phyloP scores from a whole-genome alignment of 2,113 vertebrate genomes.

The Xiphorhynchus elegans region DNA sequence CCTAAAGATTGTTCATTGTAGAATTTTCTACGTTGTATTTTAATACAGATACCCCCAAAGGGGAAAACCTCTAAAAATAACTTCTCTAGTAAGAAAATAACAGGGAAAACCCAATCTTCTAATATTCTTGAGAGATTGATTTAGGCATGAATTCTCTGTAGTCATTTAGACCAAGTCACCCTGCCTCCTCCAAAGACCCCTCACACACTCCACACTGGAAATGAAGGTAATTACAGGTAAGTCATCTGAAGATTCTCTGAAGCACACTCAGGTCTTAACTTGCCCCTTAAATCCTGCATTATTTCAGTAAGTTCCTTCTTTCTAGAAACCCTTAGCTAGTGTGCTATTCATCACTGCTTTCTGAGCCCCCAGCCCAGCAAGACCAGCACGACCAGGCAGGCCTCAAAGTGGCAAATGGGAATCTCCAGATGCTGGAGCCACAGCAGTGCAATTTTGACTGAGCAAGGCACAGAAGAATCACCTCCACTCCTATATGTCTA shows the following conservation, averaged over 20 bases:
- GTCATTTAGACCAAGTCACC: not conserved
- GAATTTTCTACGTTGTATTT: not conserved
- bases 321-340: not conserved
- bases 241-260: not conserved
- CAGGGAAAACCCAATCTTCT: not conserved
- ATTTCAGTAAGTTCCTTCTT: not conserved
- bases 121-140: not conserved
- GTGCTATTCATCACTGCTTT: not conserved
- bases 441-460: not conserved
- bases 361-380: not conserved
- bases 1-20: not conserved
- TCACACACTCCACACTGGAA: not conserved
- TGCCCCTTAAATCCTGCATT: not conserved
- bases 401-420: not conserved
- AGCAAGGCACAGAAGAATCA: not conserved
- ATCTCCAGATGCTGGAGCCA: not conserved
- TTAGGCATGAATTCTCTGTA: not conserved
- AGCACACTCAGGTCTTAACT: not conserved
- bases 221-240: not conserved
- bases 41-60: not conserved
- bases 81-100: not conserved
- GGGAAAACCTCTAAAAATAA: not conserved
- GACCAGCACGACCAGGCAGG: not conserved
- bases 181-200: not conserved
- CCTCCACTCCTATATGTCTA: not conserved